These are phyloP conservation scores for Scophthalmus maximus DNA, from an alignment of 2,113 vertebrate species.

Conservation along the genomic window DNA sequence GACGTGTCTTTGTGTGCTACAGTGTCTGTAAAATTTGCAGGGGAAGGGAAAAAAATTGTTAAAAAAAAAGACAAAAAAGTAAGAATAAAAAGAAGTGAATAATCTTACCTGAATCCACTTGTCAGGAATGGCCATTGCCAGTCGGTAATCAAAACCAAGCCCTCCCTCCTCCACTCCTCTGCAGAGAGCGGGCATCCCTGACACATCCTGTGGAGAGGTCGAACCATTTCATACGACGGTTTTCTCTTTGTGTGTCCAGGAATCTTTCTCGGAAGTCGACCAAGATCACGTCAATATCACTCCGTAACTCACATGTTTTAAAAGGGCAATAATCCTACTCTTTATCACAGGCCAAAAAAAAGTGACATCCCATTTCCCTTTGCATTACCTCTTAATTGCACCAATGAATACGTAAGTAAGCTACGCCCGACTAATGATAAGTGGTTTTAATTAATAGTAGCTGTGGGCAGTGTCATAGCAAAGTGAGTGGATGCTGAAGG, in stretches of 20 bases:
- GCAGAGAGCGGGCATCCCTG: constrained; percentile 96
- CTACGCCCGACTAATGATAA: constrained; percentile 49
- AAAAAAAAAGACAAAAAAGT: constrained; percentile 1
- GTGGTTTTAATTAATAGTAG: constrained; percentile 71
- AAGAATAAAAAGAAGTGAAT: constrained; percentile 14
- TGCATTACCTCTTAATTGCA: constrained; percentile 71
- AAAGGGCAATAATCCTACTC: constrained; percentile 22
- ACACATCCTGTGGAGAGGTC: constrained; percentile 89
- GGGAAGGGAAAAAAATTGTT: neutral
- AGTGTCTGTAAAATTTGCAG: neutral
- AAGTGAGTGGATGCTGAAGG: constrained; percentile 54
- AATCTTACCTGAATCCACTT: constrained; percentile 97
- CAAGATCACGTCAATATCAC: constrained; percentile 44
- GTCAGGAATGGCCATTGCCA: constrained; percentile 98
- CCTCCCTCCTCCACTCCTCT: constrained; percentile 89
- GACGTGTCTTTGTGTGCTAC: constrained; percentile 9
- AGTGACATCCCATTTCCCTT: constrained; percentile 56
- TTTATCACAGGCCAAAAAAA: constrained; percentile 34
- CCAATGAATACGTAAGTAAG: constrained; percentile 58
- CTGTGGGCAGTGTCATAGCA: constrained; percentile 62
- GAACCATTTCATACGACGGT: constrained; percentile 39
- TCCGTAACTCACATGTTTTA: constrained; percentile 5
- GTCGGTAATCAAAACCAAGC: constrained; percentile 93
- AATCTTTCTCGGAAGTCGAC: constrained; percentile 27
- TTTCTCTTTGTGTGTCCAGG: constrained; percentile 44